Evolutionary conservation across 2,888 invertebrate genomes (phyloP), one percentile per base, ranked within the genome.

Genomic region (Drosophila gaucha): DNA sequence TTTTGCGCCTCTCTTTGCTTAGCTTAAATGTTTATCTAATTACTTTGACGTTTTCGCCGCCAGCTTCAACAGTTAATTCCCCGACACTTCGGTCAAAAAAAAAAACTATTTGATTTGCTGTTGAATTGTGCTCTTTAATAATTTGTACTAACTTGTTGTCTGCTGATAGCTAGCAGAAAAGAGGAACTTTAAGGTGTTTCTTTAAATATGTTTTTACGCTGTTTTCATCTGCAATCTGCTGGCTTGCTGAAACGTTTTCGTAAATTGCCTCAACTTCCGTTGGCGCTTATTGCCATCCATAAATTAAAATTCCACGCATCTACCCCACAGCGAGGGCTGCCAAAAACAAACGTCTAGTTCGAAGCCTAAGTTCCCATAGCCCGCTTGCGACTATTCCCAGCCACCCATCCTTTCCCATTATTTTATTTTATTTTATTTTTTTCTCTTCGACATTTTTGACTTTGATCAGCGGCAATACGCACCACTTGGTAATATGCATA

Each of bases 11-110:
- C 50, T 38, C 36, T 59, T 73, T 52, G 64, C 67, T 67, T 50
- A 67, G 66, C 84, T 84, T 70, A 72, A 88, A 87, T 84, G 88
- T 74, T 84, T 88, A 84, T 88, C 89, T 85, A 84, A 84, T 84
- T 88, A 88, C 87, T 87, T 78, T 63, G 86, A 84, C 78, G 68
- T 88, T 71, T 41, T 79, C 62, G 43, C 63, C 78, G 60, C 54
- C 67, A 58, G 50, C 54, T 66, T 51, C 56, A 47, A 52, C 36
- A 50, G 51, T 50, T 64, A 57, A 76, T 52, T 75, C 47, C 14
- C 36, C 51, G 60, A 67, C 74, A 74, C 59, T 59, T 59, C 51
- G 52, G 14, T 57, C 35, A 35, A 60, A 56, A 60, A 46, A 22
- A 41, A 65, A 69, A 38, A 67, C 18, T 60, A 86, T 80, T 84